These are phyloP conservation scores for Cepaea hortensis DNA, from an alignment of 2,888 invertebrate species.

Conservation along the genomic window DNA sequence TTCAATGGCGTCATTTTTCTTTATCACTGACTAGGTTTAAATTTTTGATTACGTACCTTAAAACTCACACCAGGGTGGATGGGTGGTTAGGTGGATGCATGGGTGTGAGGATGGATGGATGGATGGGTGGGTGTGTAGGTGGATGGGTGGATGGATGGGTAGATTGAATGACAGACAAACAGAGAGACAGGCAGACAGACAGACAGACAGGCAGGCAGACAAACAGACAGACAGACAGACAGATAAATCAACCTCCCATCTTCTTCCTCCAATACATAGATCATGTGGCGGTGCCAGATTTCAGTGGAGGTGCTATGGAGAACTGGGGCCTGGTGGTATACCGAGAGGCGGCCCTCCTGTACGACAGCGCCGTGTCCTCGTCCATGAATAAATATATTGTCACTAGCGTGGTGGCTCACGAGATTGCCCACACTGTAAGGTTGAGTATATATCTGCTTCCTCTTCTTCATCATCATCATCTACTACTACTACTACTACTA, in stretches of 20 bases:
- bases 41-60: no score
- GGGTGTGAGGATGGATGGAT: no score
- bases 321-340: conserved; percentile 76
- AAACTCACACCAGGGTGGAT: no score
- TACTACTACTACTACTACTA: no score
- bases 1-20: no score
- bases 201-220: background rate
- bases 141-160: no score
- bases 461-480: no score
- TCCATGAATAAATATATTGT: conserved; percentile 71
- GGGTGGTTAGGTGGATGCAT: no score
- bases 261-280: conserved; percentile 60
- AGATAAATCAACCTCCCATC: no score
- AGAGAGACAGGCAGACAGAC: no score
- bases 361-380: conserved; percentile 71
- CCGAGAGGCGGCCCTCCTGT: conserved; percentile 72
- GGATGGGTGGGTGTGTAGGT: background rate
- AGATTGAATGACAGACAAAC: no score
- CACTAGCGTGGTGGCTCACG: conserved; percentile 74
- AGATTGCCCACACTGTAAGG: conserved; percentile 75
- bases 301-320: conserved; percentile 76
- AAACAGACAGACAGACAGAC: conserved; percentile 1
- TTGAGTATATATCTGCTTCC: background rate
- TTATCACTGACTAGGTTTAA: no score
- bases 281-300: conserved; percentile 76